Percentiles rank a stretch among this genome's conserved stretches.
Conservation (phyloP, 2,888 invertebrate species). For the Ligdia adustata region DNA sequence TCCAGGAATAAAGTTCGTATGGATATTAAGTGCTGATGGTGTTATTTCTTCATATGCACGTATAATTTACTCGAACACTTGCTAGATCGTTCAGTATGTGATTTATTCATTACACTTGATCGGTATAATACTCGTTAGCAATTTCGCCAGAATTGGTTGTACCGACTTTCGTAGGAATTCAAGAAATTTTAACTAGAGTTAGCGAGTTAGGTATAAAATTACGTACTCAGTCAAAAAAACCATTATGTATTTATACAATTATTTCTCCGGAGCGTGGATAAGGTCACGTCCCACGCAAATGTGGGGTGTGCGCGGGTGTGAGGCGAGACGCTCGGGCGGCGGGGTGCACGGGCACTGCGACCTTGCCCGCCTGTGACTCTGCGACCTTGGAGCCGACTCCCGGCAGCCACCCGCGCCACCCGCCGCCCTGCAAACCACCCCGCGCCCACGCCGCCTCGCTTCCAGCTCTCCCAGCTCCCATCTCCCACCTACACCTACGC, state of each 20-base stretch:
- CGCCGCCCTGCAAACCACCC: slow-evolving; percentile 44
- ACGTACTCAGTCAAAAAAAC: slow-evolving; percentile 58
- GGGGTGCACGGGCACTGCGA: slow-evolving; percentile 71
- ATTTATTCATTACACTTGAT: no score
- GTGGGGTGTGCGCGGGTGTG: slow-evolving; percentile 71
- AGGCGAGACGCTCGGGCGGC: slow-evolving; percentile 51
- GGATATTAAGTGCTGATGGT: no score
- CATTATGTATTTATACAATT: slow-evolving; percentile 77
- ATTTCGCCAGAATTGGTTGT: no score
- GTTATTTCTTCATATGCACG: no score
- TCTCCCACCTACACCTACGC: slow-evolving; percentile 57
- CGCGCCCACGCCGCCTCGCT: slow-evolving; percentile 56
- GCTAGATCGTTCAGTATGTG: no score
- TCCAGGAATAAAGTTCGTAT: no score
- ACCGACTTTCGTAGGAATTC: slow-evolving; percentile 1
- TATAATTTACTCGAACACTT: no score
- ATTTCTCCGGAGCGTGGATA: slow-evolving; percentile 78
- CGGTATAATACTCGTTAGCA: no score
- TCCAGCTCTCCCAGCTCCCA: slow-evolving; percentile 45
- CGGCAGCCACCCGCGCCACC: slow-evolving; percentile 34
- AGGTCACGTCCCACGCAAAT: slow-evolving; percentile 82
- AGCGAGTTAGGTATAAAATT: slow-evolving; percentile 35
- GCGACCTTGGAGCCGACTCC: slow-evolving; percentile 78
- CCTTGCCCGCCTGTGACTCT: slow-evolving; percentile 84
- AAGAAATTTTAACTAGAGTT: slow-evolving; percentile 3